Evolutionary conservation across 2,888 invertebrate genomes (phyloP).

Genomic region (Apomyelois bistriatella): DNA sequence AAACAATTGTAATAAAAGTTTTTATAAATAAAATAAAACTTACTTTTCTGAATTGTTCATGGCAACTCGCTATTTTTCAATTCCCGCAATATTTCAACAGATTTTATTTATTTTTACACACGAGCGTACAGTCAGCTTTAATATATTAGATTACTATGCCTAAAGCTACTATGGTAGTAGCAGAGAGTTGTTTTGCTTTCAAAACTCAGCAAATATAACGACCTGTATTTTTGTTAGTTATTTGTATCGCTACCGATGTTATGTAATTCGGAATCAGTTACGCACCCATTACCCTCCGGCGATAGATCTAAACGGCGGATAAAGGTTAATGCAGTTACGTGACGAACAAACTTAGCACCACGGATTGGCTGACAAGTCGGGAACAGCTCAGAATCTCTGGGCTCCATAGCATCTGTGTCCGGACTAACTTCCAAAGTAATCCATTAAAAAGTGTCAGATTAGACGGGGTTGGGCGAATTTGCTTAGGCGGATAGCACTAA

Average conservation of each 20-base stretch:
- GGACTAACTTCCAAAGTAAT: conserved; percentile 47
- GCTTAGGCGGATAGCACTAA: conserved; percentile 38
- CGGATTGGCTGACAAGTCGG: conserved; percentile 34
- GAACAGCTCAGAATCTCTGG: conserved; percentile 31
- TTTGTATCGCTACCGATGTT: background rate
- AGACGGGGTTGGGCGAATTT: conserved; percentile 54
- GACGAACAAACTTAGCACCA: conserved; percentile 12
- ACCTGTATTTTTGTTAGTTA: background rate
- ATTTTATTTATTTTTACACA: too few relatives aligned
- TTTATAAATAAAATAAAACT: too few relatives aligned
- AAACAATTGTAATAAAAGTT: too few relatives aligned
- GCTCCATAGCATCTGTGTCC: conserved; percentile 44
- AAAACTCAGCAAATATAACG: too few relatives aligned
- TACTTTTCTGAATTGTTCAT: too few relatives aligned
- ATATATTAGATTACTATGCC: too few relatives aligned
- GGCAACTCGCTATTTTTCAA: too few relatives aligned
- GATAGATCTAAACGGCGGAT: conserved; percentile 3
- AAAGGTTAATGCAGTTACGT: conserved; percentile 13
- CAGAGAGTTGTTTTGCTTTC: too few relatives aligned
- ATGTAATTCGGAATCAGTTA: background rate
- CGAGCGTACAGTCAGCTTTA: too few relatives aligned
- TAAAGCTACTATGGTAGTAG: too few relatives aligned
- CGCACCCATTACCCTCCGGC: background rate
- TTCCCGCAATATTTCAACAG: too few relatives aligned
- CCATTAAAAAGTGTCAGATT: conserved; percentile 68